Conservation (phyloP, 1,140 invertebrate genomes). For the Aporrectodea caliginosa region DNA sequence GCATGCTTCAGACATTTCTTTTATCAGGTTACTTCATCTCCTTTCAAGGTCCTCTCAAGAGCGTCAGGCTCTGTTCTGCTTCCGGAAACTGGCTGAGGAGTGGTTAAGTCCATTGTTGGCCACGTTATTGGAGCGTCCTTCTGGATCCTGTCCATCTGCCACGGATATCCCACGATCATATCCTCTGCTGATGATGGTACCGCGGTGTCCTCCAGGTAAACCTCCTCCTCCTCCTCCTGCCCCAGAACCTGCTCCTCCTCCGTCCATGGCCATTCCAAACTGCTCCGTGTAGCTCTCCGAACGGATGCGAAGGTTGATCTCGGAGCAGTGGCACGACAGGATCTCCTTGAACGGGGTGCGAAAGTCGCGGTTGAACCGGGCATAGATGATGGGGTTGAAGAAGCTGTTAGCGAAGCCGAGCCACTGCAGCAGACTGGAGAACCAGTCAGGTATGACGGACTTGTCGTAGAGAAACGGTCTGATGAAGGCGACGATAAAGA, state of each 20-base stretch:
- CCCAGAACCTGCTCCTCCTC: neutral
- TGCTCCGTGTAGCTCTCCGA: slow-evolving; percentile 30
- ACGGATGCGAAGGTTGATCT: slow-evolving; percentile 33
- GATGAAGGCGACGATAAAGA: slow-evolving; percentile 62
- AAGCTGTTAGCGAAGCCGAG: slow-evolving; percentile 92
- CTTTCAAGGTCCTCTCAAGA: neutral
- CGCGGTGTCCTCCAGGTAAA: neutral
- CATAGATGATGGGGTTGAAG: slow-evolving; percentile 97
- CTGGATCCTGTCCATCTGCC: neutral
- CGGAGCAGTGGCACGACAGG: slow-evolving; percentile 39
- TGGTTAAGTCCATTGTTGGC: neutral
- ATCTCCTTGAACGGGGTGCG: slow-evolving; percentile 71
- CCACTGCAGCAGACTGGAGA: slow-evolving; percentile 64
- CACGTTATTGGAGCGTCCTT: neutral
- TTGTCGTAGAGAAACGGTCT: slow-evolving; percentile 58
- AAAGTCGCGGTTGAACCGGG: slow-evolving; percentile 95
- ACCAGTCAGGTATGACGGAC: slow-evolving; percentile 29
- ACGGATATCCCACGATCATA: neutral
- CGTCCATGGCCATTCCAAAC: slow-evolving; percentile 57
- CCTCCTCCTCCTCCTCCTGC: neutral
- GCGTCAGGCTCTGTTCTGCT: neutral
- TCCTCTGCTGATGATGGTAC: neutral
- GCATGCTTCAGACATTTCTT: neutral
- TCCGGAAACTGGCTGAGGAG: neutral
- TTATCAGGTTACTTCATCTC: neutral